phyloP scores from a whole-genome alignment of 2,113 vertebrate species.

The Pionites leucogaster region DNA sequence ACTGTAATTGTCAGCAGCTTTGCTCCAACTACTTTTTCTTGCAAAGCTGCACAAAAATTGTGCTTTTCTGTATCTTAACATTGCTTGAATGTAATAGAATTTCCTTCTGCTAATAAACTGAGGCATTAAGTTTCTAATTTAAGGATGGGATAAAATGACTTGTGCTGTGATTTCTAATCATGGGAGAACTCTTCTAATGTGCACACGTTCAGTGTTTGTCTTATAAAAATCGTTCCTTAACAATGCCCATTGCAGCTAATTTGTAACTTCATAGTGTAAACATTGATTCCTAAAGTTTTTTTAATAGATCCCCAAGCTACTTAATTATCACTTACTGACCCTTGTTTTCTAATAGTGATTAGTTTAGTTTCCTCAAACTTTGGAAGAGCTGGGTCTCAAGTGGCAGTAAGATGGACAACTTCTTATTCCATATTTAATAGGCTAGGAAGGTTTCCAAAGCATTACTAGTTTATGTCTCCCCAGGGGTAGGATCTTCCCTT shows the following conservation, averaged over 20 bases:
- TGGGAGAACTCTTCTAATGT: constrained; percentile 43
- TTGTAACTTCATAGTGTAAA: constrained; percentile 64
- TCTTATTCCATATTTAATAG: constrained; percentile 28
- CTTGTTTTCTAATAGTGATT: constrained; percentile 61
- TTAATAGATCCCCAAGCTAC: constrained; percentile 73
- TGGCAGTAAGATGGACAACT: constrained; percentile 13
- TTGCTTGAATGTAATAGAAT: constrained; percentile 34
- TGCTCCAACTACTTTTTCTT: constrained; percentile 12
- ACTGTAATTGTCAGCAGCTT: constrained; percentile 8
- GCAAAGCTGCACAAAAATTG: constrained; percentile 12
- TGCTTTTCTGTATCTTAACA: constrained; percentile 29
- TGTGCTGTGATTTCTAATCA: constrained; percentile 56
- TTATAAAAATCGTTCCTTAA: constrained; percentile 60
- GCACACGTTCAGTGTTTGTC: constrained; percentile 39
- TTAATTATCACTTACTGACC: constrained; percentile 72
- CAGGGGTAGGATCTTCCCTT: neutral
- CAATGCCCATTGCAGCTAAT: constrained; percentile 75
- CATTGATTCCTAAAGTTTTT: constrained; percentile 61
- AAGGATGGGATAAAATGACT: constrained; percentile 54
- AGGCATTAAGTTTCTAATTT: constrained; percentile 66
- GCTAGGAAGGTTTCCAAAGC: neutral
- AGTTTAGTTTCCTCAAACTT: constrained; percentile 57
- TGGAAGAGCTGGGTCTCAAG: constrained; percentile 17
- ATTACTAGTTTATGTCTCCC: neutral
- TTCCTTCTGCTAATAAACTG: constrained; percentile 62